Evolutionary conservation across 2,113 vertebrate species (phyloP), one percentile per base, ranked within the genome.

Genomic region (Dicaeum eximium): DNA sequence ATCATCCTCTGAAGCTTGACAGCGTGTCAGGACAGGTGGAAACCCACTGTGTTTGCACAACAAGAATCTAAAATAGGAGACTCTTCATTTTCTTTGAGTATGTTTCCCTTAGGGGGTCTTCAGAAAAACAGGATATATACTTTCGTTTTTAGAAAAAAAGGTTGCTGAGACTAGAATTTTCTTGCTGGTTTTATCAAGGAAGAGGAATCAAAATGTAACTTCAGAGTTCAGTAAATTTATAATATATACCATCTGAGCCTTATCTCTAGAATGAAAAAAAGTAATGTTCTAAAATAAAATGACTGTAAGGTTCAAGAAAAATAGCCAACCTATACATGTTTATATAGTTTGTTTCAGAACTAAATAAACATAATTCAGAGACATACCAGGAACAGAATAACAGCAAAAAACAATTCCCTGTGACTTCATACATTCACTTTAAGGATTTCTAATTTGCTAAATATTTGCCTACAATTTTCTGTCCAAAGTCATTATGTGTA

Each of bases 81-180:
- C 40, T 77, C 22, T 91, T 95, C 28, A 96, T 96, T 90, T 95
- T 96, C 93, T 95, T 87, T 81, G 45, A 91, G 56, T 47, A 81
- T 97, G 91, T 96, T 97, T 97, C 87, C 93, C 90, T 96, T 83
- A 93, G 78, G 54, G 48, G 53, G 44, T 60, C 92, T 90, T 88
- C 79, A 93, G 60, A 93, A 97, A 96, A 95, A 44, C 48, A 94
- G 80, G 73, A 33, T 75, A 48, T 40, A 64, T 35, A 56, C 21
- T 48, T 57, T 18, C 23, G 35, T 86, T 60, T 42, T 33, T 21
- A 48, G 30, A n/a, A 51, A 40, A 38, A 70, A 51, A 10, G 5
- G 1, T 65, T 70, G 23, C 30, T 57, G 57, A 82, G 17, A 37
- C 28, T 77, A 80, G 75, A 66, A 93, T 91, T 64, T 93, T 28